Evolutionary conservation across 2,888 invertebrate genomes (phyloP), one percentile per base, ranked within the genome.

Genomic region (Trachelus stipa): DNA sequence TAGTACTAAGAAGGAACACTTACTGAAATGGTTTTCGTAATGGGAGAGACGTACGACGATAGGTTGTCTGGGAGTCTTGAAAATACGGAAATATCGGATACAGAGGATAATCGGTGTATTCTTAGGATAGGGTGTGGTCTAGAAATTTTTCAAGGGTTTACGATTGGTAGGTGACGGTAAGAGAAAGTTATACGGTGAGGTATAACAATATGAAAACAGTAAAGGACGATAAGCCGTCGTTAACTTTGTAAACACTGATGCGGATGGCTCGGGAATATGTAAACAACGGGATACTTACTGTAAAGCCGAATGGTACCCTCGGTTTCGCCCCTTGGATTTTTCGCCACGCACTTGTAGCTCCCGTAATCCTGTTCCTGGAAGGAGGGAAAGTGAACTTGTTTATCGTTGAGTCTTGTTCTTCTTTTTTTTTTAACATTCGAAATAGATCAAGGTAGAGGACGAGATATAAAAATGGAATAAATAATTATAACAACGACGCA

Each of bases 321-420:
- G 74, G 97, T 97, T 91, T 97, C 97, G 82, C 97, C 97, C 83
- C 97, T 94, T 79, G 97, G 97, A 93, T 98, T 97, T 92, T 97
- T 97, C 81, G 97, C 96, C 34, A 96, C 94, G 91, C 97, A 97
- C 91, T 97, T 97, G 91, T 97, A 97, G 76, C 95, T 96, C 34
- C 97, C 97, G 90, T 96, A 97, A 92, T 98, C 98, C 85, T 94
- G 94, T 83, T 94, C 94, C 87, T 95, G 93, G 37, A 90, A 89
- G 73, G 77, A 78, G 80, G 74, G 74, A 68, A 4, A 68, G n/a
- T 69, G 35, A 23, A 23, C 56, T 9, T 23, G 56, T 56, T 56
- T 23, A 56, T 15, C 23, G 6, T 6, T 23, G 56, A 56, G 23
- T 15, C 12, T 35, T 35, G 12, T 35, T 35, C 35, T 12, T 6